Conservation (phyloP, 2,888 invertebrate genomes). For the Diploptera punctata region DNA sequence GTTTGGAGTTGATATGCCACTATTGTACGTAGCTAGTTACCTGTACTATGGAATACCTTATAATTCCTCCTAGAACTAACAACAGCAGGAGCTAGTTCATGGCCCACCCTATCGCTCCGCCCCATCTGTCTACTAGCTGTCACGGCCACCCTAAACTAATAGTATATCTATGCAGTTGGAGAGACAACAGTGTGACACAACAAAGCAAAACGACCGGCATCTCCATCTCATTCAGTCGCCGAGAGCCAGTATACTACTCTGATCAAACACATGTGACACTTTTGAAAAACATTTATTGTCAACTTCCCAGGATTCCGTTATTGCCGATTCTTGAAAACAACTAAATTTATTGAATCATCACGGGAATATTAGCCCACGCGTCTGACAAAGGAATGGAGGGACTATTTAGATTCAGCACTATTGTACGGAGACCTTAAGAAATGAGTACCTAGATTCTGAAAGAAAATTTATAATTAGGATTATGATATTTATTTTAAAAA, state of each 20-base stretch:
- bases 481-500: too few relatives aligned
- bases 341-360: too few relatives aligned
- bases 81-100: slow-evolving; percentile 1
- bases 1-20: too few relatives aligned
- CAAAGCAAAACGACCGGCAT: background rate
- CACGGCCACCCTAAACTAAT: slow-evolving; percentile 15
- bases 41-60: background rate
- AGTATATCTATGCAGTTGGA: slow-evolving; percentile 9
- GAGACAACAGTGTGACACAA: slow-evolving; percentile 6
- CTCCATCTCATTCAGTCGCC: background rate
- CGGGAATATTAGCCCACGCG: too few relatives aligned
- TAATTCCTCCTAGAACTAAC: background rate
- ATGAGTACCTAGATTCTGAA: too few relatives aligned
- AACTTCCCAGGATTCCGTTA: too few relatives aligned
- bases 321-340: too few relatives aligned
- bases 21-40: background rate
- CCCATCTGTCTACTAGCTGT: slow-evolving; percentile 1
- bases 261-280: background rate
- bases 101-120: slow-evolving; percentile 7
- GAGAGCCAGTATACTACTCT: background rate
- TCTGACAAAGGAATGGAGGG: too few relatives aligned
- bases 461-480: too few relatives aligned
- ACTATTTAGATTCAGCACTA: too few relatives aligned
- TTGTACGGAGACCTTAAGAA: too few relatives aligned
- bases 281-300: too few relatives aligned